These are phyloP conservation scores for Caenorhabditis sp. DNA, from an alignment of 2,888 invertebrate genomes.

Conservation along the genomic window DNA sequence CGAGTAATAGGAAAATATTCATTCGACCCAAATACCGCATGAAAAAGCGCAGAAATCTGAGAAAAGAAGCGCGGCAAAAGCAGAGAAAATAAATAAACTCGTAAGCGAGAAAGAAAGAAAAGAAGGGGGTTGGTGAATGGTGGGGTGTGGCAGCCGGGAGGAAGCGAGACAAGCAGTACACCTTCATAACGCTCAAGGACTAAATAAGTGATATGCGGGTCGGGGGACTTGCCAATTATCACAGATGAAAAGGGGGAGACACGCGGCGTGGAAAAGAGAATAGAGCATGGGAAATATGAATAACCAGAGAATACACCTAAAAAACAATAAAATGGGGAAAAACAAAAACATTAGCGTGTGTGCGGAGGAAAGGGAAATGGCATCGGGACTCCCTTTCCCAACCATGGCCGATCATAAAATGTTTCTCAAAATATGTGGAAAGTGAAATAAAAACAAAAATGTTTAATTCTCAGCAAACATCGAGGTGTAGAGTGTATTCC, in stretches of 20 bases:
- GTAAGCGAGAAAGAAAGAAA: slow-evolving; percentile 2
- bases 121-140: neutral
- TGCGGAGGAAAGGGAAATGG: neutral
- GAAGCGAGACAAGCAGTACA: neutral
- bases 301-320: neutral
- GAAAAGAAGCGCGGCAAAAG: neutral
- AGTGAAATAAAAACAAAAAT: neutral
- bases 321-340: neutral
- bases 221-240: neutral
- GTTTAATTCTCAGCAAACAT: slow-evolving; percentile 7
- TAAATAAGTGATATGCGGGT: slow-evolving; percentile 1
- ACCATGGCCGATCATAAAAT: no score
- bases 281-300: neutral
- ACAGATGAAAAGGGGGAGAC: neutral
- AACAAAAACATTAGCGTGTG: no score
- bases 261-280: neutral
- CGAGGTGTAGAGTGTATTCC: slow-evolving; percentile 60
- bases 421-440: neutral
- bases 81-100: slow-evolving; percentile 12
- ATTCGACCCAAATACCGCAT: neutral
- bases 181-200: neutral
- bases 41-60: neutral
- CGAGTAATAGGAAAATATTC: neutral
- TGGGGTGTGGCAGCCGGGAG: neutral
- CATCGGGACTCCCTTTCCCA: no score